These are phyloP conservation scores for Psephotus haematonotus DNA, from an alignment of 2,113 vertebrate species.

Conservation along the genomic window DNA sequence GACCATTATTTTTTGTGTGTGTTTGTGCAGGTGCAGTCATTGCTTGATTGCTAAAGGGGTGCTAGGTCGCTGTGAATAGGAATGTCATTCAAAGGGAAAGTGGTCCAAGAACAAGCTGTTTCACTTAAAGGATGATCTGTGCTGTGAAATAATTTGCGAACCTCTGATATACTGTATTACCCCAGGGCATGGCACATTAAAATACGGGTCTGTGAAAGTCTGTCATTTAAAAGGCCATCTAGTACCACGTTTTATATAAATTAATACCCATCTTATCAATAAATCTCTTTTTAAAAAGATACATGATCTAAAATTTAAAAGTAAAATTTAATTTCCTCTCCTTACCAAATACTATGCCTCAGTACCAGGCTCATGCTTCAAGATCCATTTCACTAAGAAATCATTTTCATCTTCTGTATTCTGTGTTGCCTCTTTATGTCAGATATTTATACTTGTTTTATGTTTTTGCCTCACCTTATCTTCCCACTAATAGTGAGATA, in stretches of 20 bases:
- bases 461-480: not conserved
- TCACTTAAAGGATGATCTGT: not conserved
- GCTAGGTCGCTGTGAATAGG: not conserved
- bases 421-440: conserved; percentile 1
- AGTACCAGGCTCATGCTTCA: not conserved
- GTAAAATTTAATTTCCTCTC: conserved; percentile 72
- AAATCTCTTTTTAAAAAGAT: conserved; percentile 10
- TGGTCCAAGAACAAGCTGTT: not conserved
- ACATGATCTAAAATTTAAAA: conserved; percentile 59
- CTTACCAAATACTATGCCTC: not conserved
- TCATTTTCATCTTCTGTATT: conserved; percentile 10
- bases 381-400: conserved; percentile 33
- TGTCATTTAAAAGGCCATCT: conserved; percentile 2
- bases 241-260: not conserved
- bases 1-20: not conserved
- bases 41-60: not conserved
- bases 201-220: not conserved
- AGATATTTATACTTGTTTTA: conserved; percentile 7
- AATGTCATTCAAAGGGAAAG: not conserved
- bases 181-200: not conserved
- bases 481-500: not conserved
- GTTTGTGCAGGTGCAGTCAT: not conserved
- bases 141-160: not conserved
- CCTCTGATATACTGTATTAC: not conserved
- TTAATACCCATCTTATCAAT: conserved; percentile 8